Percentiles rank a stretch among this genome's conserved stretches.
phyloP scores from a whole-genome alignment of 2,888 invertebrate genomes.

The Drosophila mercatorum region DNA sequence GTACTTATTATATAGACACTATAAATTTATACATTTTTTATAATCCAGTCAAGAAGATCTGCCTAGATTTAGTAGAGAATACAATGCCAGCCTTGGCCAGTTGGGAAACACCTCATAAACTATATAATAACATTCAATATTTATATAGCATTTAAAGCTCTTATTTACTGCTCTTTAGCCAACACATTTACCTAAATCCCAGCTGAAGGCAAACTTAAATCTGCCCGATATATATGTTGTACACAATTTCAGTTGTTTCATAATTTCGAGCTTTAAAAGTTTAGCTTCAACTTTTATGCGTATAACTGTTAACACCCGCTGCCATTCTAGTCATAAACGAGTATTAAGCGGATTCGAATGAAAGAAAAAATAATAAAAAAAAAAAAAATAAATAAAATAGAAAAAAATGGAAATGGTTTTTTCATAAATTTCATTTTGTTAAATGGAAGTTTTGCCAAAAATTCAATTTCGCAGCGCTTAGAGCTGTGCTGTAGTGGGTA shows the following conservation, averaged over 20 bases:
- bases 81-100: no score
- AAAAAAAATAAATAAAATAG: not conserved
- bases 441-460: not conserved
- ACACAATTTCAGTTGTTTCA: not conserved
- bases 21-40: no score
- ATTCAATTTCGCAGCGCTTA: not conserved
- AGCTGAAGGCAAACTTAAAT: not conserved
- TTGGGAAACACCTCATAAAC: no score
- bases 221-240: not conserved
- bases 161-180: not conserved
- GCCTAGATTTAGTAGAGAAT: no score
- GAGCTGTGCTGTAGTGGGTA: not conserved
- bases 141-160: no score
- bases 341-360: constrained; percentile 1
- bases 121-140: no score
- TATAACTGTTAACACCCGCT: not conserved
- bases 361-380: not conserved
- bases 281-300: not conserved
- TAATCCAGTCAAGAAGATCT: no score
- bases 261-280: not conserved
- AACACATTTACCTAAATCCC: not conserved
- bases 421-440: not conserved
- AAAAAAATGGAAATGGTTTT: not conserved
- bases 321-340: not conserved
- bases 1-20: no score